Evolutionary conservation across 1,140 invertebrate genomes (phyloP), one percentile per base, ranked within the genome.

Genomic region (Heterodera carotae): DNA sequence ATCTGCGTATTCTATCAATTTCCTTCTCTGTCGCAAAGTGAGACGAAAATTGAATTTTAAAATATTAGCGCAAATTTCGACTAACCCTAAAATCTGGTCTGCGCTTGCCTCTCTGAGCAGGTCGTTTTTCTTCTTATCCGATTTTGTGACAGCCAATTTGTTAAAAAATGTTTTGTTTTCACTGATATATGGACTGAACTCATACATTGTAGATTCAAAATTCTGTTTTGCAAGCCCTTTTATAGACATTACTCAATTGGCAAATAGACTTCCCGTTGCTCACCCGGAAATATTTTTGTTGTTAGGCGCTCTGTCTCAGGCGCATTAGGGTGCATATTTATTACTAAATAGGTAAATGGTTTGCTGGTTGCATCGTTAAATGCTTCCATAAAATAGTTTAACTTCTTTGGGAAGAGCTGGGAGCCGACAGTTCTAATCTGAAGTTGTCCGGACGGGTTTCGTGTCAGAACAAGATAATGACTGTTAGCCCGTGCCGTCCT

Each of bases 41-140:
- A 77, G 39, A 0, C 25, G 18, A 33, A 79, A 73, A 82, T 67
- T 69, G 39, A 34, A 22, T 22, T 69, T 56, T 48, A 78, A 60
- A 36, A 78, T 53, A 36, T 78, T 78, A 10, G 56, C 62, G n/a
- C 76, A 80, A 22, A 79, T 80, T 69, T 78, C 76, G 3, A 78
- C 76, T 33, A 78, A 27, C 15, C 77, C 78, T 34, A 78, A 53
- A 10, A 78, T 36, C 31, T 78, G 34, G 22, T 76, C 74, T 8
- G 69, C 74, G 12, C 1, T 56, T 22, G 48, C 48, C 15, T 56
- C 48, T 56, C 18, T 15, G 15, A 56, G 48, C 15, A 56, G 1
- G 48, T 22, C 22, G 22, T 56, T 56, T 56, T 56, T 56, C 18
- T 22, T 56, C 22, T 22, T 15, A 22, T 25, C 48, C 12, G 48